Evolutionary conservation across 2,888 invertebrate genomes (phyloP).

Genomic region (Erebia palarica): DNA sequence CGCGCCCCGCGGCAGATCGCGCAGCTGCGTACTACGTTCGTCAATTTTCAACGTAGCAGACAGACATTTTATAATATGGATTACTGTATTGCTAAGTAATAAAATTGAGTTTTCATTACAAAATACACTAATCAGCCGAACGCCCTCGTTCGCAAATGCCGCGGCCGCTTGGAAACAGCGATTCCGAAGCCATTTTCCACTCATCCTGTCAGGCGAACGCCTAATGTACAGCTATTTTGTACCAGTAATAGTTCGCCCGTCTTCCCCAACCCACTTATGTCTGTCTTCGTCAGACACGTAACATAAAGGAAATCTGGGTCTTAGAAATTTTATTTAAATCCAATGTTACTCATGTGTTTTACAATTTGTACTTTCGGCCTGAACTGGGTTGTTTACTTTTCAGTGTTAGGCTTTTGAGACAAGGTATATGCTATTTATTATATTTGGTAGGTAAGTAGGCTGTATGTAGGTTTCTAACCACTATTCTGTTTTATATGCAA

Average conservation of each 20-base stretch:
- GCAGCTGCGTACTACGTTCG: too few relatives aligned
- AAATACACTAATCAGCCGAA: slow-evolving; percentile 5
- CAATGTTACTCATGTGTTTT: slow-evolving; percentile 17
- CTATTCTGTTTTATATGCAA: slow-evolving; percentile 1
- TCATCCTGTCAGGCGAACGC: slow-evolving; percentile 33
- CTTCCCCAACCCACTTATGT: slow-evolving; percentile 39
- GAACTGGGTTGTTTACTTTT: slow-evolving; percentile 24
- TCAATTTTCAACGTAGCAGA: too few relatives aligned
- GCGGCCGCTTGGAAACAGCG: slow-evolving; percentile 14
- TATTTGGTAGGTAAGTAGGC: neutral
- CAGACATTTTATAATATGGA: too few relatives aligned
- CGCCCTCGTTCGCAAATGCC: slow-evolving; percentile 18
- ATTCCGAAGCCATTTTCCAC: slow-evolving; percentile 32
- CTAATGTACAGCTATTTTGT: slow-evolving; percentile 30
- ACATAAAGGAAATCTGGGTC: slow-evolving; percentile 38
- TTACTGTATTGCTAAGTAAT: neutral
- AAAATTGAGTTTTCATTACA: neutral
- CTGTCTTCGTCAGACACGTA: slow-evolving; percentile 38
- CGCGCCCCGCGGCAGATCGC: too few relatives aligned
- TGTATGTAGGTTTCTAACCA: neutral
- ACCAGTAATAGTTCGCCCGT: slow-evolving; percentile 35
- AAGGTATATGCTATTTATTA: neutral
- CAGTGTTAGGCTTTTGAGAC: neutral
- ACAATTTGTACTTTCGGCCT: slow-evolving; percentile 26
- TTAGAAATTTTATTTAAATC: slow-evolving; percentile 38